Conservation (phyloP, 2,113 vertebrate genomes). For the Ammospiza caudacuta region DNA sequence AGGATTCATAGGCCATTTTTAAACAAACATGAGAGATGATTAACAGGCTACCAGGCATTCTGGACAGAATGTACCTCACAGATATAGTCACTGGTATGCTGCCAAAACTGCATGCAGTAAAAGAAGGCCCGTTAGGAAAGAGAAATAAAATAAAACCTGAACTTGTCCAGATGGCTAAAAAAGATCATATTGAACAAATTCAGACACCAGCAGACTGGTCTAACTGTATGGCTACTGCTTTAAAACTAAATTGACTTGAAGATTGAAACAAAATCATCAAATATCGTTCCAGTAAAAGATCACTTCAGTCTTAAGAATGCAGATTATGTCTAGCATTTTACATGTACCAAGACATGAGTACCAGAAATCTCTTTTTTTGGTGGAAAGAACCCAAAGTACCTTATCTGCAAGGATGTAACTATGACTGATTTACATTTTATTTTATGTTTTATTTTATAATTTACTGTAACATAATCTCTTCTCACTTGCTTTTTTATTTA, state of each 20-base stretch:
- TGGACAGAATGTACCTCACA: neutral
- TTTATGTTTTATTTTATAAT: neutral
- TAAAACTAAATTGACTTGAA: neutral
- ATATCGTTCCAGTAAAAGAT: neutral
- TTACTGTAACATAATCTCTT: neutral
- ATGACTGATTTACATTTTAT: neutral
- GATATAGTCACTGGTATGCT: neutral
- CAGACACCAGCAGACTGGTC: neutral
- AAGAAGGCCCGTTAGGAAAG: neutral
- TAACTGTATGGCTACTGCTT: neutral
- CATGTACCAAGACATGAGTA: neutral
- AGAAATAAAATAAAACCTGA: slow-evolving; percentile 1
- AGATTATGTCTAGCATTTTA: neutral
- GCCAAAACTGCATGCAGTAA: neutral
- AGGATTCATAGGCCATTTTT: neutral
- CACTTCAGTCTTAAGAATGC: neutral
- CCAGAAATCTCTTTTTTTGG: neutral
- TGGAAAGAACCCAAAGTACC: neutral
- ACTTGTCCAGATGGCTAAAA: slow-evolving; percentile 16
- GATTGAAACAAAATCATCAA: neutral
- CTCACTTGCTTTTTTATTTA: neutral
- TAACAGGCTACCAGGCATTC: neutral
- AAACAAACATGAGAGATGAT: neutral
- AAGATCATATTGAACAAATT: neutral
- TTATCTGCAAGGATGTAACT: neutral